Evolutionary conservation across 2,797 vertebrate species (phyloP).

Genomic region (Acanthornis magna): DNA sequence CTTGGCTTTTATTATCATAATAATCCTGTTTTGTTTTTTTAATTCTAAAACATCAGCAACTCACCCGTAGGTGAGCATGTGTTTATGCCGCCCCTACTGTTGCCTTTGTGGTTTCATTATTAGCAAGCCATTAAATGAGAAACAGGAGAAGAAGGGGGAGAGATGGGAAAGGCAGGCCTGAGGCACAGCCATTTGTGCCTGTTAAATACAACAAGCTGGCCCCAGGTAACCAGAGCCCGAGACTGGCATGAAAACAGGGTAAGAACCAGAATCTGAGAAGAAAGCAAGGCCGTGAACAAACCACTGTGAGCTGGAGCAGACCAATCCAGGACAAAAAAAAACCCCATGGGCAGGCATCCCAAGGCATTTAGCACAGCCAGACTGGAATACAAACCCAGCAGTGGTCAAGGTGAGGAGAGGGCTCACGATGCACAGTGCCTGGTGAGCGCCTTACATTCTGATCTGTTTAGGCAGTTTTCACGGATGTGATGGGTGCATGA

Average conservation of each 20-base stretch:
- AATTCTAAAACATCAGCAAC: conserved; percentile 33
- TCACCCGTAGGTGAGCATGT: conserved; percentile 49
- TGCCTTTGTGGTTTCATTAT: conserved; percentile 71
- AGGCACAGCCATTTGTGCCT: conserved; percentile 48
- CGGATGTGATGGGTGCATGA: background rate
- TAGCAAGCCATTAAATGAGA: conserved; percentile 72
- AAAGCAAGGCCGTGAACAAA: conserved; percentile 16
- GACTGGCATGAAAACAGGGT: conserved; percentile 53
- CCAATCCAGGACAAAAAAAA: background rate
- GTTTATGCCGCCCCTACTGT: conserved; percentile 66
- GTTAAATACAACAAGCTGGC: conserved; percentile 47
- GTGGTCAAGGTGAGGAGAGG: conserved; percentile 56
- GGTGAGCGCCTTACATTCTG: background rate
- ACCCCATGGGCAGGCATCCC: background rate
- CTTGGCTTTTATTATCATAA: conserved; percentile 67
- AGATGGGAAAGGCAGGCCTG: background rate
- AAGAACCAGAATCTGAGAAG: conserved; percentile 29
- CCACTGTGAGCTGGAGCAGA: background rate
- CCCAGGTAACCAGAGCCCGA: conserved; percentile 60
- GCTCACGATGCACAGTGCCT: background rate
- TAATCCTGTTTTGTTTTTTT: conserved; percentile 27
- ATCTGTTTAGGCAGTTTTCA: background rate
- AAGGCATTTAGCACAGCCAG: conserved; percentile 45
- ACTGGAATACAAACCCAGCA: conserved; percentile 29
- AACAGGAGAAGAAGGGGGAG: conserved; percentile 20